Evolutionary conservation across 37 sponge, comb jelly and placozoan genomes (phyloP).

Genomic region (Chondrilla cf. caribensis): DNA sequence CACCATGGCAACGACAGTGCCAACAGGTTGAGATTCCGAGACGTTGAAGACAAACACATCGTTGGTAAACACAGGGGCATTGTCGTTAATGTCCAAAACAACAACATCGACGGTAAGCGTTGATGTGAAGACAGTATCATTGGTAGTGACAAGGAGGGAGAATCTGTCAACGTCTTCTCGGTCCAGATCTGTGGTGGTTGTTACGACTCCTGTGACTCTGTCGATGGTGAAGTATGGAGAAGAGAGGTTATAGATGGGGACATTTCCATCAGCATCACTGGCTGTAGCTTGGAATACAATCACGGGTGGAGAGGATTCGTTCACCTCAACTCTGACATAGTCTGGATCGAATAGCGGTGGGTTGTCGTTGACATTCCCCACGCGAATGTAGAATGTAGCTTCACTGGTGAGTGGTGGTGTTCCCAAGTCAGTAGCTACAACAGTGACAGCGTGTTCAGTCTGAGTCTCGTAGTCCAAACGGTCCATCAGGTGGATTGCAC

Average conservation of each 20-base stretch:
- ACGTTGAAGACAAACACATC: neutral
- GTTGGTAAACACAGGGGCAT: neutral
- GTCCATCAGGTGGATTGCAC: neutral
- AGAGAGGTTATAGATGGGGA: neutral
- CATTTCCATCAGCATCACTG: neutral
- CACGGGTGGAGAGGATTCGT: neutral
- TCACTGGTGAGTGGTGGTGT: neutral
- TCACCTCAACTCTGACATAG: neutral
- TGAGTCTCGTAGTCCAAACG: neutral
- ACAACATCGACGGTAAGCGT: neutral
- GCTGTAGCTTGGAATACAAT: neutral
- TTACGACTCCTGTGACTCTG: neutral
- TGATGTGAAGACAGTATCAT: neutral
- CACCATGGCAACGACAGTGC: neutral
- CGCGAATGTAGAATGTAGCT: neutral
- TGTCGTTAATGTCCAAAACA: conserved; percentile 8
- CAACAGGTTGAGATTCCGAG: neutral
- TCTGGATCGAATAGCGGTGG: conserved; percentile 2
- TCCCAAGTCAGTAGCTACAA: neutral
- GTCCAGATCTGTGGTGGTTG: neutral
- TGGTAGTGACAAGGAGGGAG: neutral
- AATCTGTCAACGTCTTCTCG: neutral
- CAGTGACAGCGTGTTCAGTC: neutral
- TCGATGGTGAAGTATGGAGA: neutral
- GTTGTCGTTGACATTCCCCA: conserved; percentile 27